A percentile compares a stretch with the other conserved stretches of the same genome.
phyloP scores from a whole-genome alignment of 1,140 invertebrate genomes.

The Drosophila tani region DNA sequence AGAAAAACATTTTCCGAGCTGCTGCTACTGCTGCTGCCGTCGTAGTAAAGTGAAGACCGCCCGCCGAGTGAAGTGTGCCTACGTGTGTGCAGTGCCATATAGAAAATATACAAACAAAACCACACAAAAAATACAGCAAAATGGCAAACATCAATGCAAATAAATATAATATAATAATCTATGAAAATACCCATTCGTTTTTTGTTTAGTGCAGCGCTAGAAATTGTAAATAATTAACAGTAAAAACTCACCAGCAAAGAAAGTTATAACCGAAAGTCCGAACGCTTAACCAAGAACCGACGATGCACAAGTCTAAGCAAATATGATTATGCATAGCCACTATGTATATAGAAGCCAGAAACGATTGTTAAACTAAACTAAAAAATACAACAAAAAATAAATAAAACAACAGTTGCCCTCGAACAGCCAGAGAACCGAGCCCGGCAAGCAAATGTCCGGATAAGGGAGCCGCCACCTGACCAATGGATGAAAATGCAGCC shows the following conservation, averaged over 20 bases:
- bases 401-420: background rate
- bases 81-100: conserved; percentile 33
- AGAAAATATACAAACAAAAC: conserved; percentile 15
- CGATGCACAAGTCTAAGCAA: conserved; percentile 42
- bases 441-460: conserved; percentile 82
- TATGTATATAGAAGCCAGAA: conserved; percentile 61
- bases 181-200: conserved; percentile 20
- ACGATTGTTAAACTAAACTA: conserved; percentile 27
- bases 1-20: conserved; percentile 69
- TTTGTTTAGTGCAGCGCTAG: conserved; percentile 64
- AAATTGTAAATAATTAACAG: conserved; percentile 77
- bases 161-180: conserved; percentile 14
- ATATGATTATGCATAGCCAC: conserved; percentile 61
- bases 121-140: conserved; percentile 7
- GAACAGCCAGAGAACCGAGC: conserved; percentile 33
- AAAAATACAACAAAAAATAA: conserved; percentile 3
- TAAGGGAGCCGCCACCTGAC: conserved; percentile 72
- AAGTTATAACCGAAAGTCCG: conserved; percentile 38
- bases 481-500: conserved; percentile 85
- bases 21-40: conserved; percentile 41
- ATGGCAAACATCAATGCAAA: conserved; percentile 17
- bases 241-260: conserved; percentile 74
- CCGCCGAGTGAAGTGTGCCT: conserved; percentile 53
- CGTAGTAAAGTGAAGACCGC: conserved; percentile 41
- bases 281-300: conserved; percentile 40